A percentile compares a stretch with the other conserved stretches of the same genome.
Conservation (phyloP, 1,140 invertebrate genomes). For the Diorhabda carinulata region DNA sequence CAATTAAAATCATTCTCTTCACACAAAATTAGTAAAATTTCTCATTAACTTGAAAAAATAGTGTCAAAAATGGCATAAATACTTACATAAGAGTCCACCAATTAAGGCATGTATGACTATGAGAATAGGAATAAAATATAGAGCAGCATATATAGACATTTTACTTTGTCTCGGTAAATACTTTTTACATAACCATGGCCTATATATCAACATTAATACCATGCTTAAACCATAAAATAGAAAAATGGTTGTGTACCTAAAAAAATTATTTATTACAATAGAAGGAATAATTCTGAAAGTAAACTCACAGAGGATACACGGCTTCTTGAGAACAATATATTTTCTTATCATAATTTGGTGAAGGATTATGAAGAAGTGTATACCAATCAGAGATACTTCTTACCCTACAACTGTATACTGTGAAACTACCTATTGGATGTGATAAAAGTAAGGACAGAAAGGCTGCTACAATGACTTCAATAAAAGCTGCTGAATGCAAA, state of each 20-base stretch:
- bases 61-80: neutral
- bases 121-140: constrained; percentile 92
- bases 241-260: constrained; percentile 90
- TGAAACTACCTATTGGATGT: constrained; percentile 72
- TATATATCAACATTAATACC: constrained; percentile 71
- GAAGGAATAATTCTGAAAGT: constrained; percentile 14
- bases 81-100: constrained; percentile 87
- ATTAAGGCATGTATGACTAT: constrained; percentile 84
- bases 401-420: constrained; percentile 72
- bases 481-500: constrained; percentile 71
- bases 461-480: constrained; percentile 73
- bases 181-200: constrained; percentile 66
- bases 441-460: constrained; percentile 70
- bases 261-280: constrained; percentile 19
- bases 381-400: constrained; percentile 90
- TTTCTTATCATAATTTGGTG: constrained; percentile 82
- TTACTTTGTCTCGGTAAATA: constrained; percentile 64
- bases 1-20: too few relatives aligned
- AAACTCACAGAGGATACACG: constrained; percentile 90
- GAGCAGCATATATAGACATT: constrained; percentile 84
- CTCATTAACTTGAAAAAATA: neutral
- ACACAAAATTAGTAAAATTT: neutral
- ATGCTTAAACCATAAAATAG: constrained; percentile 86
- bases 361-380: constrained; percentile 90
- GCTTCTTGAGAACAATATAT: constrained; percentile 95